phyloP scores from a whole-genome alignment of 1,140 invertebrate genomes.

The Lamellibrachia luymesi region DNA sequence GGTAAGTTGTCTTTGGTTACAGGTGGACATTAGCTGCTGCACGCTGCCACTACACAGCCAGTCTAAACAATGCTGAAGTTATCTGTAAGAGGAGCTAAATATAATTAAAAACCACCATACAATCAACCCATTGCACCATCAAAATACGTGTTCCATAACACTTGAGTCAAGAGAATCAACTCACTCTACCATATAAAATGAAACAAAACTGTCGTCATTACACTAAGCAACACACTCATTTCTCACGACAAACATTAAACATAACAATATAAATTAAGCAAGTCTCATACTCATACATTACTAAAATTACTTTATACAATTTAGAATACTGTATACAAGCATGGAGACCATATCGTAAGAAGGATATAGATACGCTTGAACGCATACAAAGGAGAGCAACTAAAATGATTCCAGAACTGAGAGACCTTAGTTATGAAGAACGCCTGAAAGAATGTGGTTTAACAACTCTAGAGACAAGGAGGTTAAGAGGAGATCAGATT shows the following conservation, averaged over 20 bases:
- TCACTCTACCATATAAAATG: neutral
- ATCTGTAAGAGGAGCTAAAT: neutral
- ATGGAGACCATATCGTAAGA: too few species aligned
- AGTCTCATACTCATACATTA: neutral
- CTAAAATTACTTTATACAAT: neutral
- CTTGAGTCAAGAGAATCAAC: neutral
- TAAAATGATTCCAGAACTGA: too few species aligned
- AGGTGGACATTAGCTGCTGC: neutral
- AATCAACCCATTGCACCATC: neutral
- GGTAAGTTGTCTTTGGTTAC: neutral
- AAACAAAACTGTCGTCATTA: neutral
- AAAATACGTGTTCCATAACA: neutral
- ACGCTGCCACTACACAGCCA: neutral
- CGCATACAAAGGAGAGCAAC: too few species aligned
- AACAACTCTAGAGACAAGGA: too few species aligned
- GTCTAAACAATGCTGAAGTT: neutral
- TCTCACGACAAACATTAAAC: neutral
- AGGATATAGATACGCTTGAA: too few species aligned
- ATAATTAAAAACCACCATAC: neutral
- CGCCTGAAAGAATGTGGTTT: too few species aligned
- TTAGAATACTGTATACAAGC: too few species aligned
- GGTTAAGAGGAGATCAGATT: too few species aligned
- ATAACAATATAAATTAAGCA: neutral
- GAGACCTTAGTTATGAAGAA: too few species aligned
- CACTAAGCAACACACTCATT: neutral